Conservation (phyloP, 1,140 invertebrate species). For the Ostrea edulis region DNA sequence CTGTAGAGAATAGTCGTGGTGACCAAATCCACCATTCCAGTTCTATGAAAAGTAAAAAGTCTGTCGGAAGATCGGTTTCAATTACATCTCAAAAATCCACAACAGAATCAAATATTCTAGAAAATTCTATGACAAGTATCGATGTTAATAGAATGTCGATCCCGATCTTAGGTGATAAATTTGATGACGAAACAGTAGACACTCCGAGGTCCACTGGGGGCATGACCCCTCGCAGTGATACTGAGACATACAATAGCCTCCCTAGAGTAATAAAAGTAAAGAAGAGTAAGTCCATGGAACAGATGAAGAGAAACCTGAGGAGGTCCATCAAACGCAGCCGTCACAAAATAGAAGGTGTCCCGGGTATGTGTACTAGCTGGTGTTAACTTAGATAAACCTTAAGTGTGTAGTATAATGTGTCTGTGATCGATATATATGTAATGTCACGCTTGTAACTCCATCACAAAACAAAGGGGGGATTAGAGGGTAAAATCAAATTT, state of each 20-base stretch:
- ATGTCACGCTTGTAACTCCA: too few relatives aligned
- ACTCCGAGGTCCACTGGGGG: neutral
- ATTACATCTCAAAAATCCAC: neutral
- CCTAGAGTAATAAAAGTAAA: neutral
- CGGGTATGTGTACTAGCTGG: neutral
- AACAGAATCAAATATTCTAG: neutral
- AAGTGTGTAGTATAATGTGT: too few relatives aligned
- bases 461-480: too few relatives aligned
- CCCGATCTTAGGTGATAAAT: conserved; percentile 7
- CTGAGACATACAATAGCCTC: neutral
- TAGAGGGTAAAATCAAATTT: too few relatives aligned
- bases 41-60: neutral
- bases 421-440: too few relatives aligned
- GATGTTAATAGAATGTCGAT: conserved; percentile 23
- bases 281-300: neutral
- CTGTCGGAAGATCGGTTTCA: neutral
- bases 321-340: conserved; percentile 12
- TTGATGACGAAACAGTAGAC: neutral
- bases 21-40: neutral
- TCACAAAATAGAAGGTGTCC: neutral
- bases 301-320: neutral
- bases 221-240: neutral
- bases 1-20: neutral
- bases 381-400: too few relatives aligned
- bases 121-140: conserved; percentile 18